Evolutionary conservation across 2,797 vertebrate species (phyloP), one percentile per base, ranked within the genome.

Genomic region (Pseudochirops cupreus): DNA sequence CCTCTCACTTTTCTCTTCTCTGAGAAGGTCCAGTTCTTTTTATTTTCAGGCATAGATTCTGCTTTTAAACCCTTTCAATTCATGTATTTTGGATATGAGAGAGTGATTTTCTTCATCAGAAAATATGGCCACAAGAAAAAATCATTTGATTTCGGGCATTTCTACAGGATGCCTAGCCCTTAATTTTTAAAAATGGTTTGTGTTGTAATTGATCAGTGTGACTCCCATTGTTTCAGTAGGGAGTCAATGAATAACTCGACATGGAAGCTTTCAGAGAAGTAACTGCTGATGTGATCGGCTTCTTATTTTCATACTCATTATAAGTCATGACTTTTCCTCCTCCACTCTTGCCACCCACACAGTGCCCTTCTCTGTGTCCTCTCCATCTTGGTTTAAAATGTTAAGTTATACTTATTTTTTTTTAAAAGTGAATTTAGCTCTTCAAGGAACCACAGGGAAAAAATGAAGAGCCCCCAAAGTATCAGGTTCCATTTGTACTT

Each of bases 171-270:
- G 94, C 58, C 90, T 96, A 90, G 33, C n/a, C 90, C 87, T 95
- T 96, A 95, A 94, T 95, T 97, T 10, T 10, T 93, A 94, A 95
- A 95, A 96, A 74, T 50, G 21, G 55, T 95, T 93, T 92, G 33
- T 31, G 5, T 87, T 96, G 4, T 97, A 96, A 97, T 94, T 97
- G 92, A 92, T 89, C 57, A 92, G 89, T 87, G 54, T 96, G 94
- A 94, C 93, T 95, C 82, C 91, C 93, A 92, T 96, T 96, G 96
- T 97, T 82, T 96, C 96, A 89, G 93, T 62, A 90, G 92, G 82
- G 95, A 93, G 90, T 95, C 93, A 82, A 87, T 93, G 93, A 97
- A 97, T 95, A 97, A 97, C 96, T 95, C 59, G 58, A 93, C 89
- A 94, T 2, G 52, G 50, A 96, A 93, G 92, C 53, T 24, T 97